Percentiles rank a stretch among this genome's conserved stretches.
phyloP scores from a whole-genome alignment of 2,888 invertebrate species.

The Shargacucullia verbasci region DNA sequence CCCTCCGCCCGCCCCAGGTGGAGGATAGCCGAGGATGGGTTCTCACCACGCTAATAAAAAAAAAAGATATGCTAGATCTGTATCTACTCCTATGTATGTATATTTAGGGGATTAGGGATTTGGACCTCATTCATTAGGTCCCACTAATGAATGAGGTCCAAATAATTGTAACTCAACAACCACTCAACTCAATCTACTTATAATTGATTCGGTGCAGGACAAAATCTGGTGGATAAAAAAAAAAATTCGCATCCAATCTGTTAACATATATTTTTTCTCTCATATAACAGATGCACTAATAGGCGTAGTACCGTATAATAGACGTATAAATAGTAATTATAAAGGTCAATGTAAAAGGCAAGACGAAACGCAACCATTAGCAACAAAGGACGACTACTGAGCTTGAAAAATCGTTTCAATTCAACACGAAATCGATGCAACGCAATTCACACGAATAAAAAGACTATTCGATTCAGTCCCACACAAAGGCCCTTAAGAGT shows the following conservation, averaged over 20 bases:
- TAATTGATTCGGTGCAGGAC: no score
- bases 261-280: slow-evolving; percentile 36
- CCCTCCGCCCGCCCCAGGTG: no score
- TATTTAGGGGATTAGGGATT: no score
- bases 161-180: no score
- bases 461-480: slow-evolving; percentile 73
- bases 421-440: slow-evolving; percentile 79
- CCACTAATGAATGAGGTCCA: no score
- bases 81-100: no score
- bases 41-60: no score
- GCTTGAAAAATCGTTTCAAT: slow-evolving; percentile 88
- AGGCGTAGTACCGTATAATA: slow-evolving; percentile 58
- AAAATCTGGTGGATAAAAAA: background rate
- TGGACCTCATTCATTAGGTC: no score
- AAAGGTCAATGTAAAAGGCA: slow-evolving; percentile 70
- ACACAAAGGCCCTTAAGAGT: slow-evolving; percentile 84
- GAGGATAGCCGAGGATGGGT: no score
- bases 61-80: no score
- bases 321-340: slow-evolving; percentile 74
- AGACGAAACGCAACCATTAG: slow-evolving; percentile 74
- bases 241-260: slow-evolving; percentile 20
- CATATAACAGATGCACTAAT: slow-evolving; percentile 55
- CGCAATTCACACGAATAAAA: slow-evolving; percentile 81
- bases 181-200: no score
- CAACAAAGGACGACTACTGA: slow-evolving; percentile 85